Conservation (phyloP, 2,888 invertebrate genomes). For the Netelia virgata region DNA sequence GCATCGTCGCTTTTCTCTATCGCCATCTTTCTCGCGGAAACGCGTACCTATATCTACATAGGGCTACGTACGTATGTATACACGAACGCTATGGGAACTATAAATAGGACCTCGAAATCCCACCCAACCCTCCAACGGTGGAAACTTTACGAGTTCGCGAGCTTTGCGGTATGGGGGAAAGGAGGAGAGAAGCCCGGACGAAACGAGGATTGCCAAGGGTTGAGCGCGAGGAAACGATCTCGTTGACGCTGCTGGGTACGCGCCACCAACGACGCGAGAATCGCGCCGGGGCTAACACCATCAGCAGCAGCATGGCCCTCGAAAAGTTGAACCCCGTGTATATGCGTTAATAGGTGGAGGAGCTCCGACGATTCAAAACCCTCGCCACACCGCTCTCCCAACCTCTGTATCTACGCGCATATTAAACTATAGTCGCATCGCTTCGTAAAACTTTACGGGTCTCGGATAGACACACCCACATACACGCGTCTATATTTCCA, state of each 20-base stretch:
- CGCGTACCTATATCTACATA: too few relatives aligned
- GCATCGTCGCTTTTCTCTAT: constrained; percentile 43
- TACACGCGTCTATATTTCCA: not conserved
- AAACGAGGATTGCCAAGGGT: constrained; percentile 28
- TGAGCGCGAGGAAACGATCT: constrained; percentile 51
- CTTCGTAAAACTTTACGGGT: constrained; percentile 19
- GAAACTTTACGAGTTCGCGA: constrained; percentile 64
- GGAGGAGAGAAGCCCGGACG: not conserved
- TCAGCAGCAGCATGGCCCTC: constrained; percentile 21
- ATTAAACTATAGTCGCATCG: constrained; percentile 21
- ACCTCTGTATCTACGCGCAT: constrained; percentile 11
- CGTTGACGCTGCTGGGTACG: constrained; percentile 54
- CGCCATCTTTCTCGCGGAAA: constrained; percentile 1
- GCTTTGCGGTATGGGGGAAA: constrained; percentile 48
- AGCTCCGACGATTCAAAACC: constrained; percentile 12
- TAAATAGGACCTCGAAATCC: constrained; percentile 65
- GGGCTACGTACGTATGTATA: not conserved
- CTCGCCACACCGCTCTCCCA: not conserved
- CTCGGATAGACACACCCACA: not conserved
- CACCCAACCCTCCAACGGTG: constrained; percentile 27
- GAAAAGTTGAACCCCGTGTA: constrained; percentile 40
- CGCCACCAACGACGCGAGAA: constrained; percentile 33
- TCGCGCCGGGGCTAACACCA: constrained; percentile 18
- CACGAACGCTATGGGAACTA: constrained; percentile 52
- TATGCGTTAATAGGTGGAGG: constrained; percentile 42